A percentile compares a stretch with the other conserved stretches of the same genome.
These are phyloP conservation scores for Teleiodes luculella DNA, from an alignment of 2,888 invertebrate species.

Conservation along the genomic window DNA sequence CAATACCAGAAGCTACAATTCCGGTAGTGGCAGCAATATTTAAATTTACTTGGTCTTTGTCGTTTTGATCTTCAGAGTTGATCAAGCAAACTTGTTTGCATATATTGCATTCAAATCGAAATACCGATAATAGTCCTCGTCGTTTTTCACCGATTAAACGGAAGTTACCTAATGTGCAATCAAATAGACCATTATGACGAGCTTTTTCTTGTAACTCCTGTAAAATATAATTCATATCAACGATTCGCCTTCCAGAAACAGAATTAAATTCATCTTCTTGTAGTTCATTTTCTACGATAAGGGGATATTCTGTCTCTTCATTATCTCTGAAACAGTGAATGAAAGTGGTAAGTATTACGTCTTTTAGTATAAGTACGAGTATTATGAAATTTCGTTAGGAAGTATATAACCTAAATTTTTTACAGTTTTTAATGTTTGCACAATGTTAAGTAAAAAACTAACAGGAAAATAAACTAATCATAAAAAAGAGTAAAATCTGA, in stretches of 20 bases:
- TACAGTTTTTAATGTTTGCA: too few species aligned
- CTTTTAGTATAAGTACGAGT: too few species aligned
- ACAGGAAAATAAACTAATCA: too few species aligned
- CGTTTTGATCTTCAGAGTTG: slow-evolving; percentile 5
- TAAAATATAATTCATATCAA: neutral
- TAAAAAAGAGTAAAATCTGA: too few species aligned
- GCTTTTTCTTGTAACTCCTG: neutral
- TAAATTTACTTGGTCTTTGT: slow-evolving; percentile 7
- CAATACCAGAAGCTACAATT: slow-evolving; percentile 12
- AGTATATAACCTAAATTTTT: too few species aligned
- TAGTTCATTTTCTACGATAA: neutral
- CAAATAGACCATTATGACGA: neutral
- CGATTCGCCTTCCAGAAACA: neutral
- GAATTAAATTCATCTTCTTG: neutral
- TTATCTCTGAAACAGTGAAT: too few species aligned
- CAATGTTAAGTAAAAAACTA: too few species aligned
- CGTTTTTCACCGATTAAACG: slow-evolving; percentile 11
- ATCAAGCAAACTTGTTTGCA: neutral
- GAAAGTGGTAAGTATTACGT: too few species aligned
- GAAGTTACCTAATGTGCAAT: neutral
- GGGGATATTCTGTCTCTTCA: too few species aligned
- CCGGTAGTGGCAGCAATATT: slow-evolving; percentile 7
- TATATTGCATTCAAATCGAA: slow-evolving; percentile 1
- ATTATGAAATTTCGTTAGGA: too few species aligned
- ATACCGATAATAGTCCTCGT: slow-evolving; percentile 1